phyloP scores from a whole-genome alignment of 2,113 vertebrate species.

The Ageneiosus marmoratus region DNA sequence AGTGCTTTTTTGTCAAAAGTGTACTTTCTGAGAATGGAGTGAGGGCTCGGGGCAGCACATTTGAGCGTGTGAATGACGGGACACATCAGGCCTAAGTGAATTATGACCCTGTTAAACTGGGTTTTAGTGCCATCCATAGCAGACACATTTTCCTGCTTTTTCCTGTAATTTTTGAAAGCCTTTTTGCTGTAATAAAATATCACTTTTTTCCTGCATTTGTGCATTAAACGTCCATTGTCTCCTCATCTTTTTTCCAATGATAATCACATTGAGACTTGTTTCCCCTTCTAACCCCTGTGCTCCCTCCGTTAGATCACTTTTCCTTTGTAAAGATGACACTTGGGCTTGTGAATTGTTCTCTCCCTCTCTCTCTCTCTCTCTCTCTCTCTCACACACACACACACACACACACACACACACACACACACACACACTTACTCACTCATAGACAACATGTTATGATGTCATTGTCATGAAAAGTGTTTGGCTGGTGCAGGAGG shows the following conservation, averaged over 20 bases:
- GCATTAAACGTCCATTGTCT: conserved; percentile 77
- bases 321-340: conserved; percentile 74
- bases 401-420: too few relatives aligned
- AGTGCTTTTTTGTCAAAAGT: conserved; percentile 79
- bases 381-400: too few relatives aligned
- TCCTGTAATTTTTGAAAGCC: conserved; percentile 84
- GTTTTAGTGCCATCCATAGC: conserved; percentile 77
- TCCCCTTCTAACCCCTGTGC: conserved; percentile 56
- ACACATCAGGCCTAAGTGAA: conserved; percentile 79
- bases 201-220: conserved; percentile 78
- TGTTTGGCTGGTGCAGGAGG: conserved; percentile 59
- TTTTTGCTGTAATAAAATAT: conserved; percentile 84
- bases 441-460: conserved; percentile 62
- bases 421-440: too few relatives aligned
- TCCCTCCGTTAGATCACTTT: conserved; percentile 75
- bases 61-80: conserved; percentile 75
- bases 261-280: conserved; percentile 72
- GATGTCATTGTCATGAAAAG: conserved; percentile 59
- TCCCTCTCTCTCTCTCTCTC: conserved; percentile 8
- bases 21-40: conserved; percentile 77
- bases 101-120: conserved; percentile 76
- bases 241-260: conserved; percentile 70
- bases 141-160: conserved; percentile 82
- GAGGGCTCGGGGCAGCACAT: conserved; percentile 75
- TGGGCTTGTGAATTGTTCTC: conserved; percentile 36